A percentile compares a stretch with the other conserved stretches of the same genome.
These are phyloP conservation scores for Melanogrammus aeglefinus DNA, from an alignment of 2,797 vertebrate genomes.

Conservation along the genomic window DNA sequence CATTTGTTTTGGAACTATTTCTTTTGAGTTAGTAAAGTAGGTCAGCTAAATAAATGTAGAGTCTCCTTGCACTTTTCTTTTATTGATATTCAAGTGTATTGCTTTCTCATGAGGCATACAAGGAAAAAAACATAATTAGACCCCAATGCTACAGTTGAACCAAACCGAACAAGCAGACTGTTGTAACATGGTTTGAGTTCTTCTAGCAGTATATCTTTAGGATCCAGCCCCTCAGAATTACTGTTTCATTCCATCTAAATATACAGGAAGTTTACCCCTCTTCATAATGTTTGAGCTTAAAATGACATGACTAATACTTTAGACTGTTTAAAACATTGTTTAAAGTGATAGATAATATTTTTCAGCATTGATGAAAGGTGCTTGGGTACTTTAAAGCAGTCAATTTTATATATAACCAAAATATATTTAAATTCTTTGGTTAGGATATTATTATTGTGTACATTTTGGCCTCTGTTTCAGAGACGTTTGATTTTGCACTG, in stretches of 20 bases:
- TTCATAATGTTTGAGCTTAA: no score
- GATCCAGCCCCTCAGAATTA: background rate
- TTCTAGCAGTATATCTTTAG: background rate
- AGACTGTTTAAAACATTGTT: no score
- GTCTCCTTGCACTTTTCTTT: background rate
- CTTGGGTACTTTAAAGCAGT: no score
- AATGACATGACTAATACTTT: no score
- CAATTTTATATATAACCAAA: no score
- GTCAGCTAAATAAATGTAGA: background rate
- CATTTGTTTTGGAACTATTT: background rate
- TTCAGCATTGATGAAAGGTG: no score
- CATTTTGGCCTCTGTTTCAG: no score
- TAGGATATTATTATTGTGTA: no score
- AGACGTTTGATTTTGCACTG: no score
- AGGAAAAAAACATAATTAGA: background rate
- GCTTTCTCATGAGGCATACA: background rate
- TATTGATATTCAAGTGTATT: background rate
- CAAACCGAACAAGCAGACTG: background rate
- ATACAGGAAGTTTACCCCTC: background rate
- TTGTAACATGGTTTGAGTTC: background rate
- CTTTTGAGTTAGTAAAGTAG: conserved; percentile 33
- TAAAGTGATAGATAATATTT: no score
- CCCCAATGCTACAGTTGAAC: background rate
- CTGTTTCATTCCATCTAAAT: background rate
- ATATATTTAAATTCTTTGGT: no score